Conservation (phyloP, 2,797 vertebrate genomes). For the Ctenopoma kingsleyae region DNA sequence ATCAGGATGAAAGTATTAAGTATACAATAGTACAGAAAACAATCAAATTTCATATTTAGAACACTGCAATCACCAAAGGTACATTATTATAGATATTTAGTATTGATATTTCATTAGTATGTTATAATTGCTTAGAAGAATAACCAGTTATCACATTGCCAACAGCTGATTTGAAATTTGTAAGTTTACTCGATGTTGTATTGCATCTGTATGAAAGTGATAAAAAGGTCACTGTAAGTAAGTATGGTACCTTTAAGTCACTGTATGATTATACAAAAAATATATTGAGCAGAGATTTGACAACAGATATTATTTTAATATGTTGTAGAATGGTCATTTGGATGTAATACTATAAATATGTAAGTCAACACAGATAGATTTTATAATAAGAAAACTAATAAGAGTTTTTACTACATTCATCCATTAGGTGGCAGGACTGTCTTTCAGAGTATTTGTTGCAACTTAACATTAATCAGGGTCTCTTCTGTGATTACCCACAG, state of each 20-base stretch:
- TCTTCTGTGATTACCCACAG: constrained; percentile 68
- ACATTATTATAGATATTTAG: neutral
- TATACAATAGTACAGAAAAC: neutral
- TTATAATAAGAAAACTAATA: neutral
- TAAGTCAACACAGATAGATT: neutral
- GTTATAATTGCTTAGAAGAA: neutral
- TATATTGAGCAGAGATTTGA: neutral
- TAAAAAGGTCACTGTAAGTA: neutral
- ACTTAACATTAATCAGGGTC: constrained; percentile 22
- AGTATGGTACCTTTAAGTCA: neutral
- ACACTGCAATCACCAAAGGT: neutral
- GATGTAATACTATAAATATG: too few species aligned
- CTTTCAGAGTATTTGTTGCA: constrained; percentile 32
- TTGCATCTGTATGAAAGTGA: neutral
- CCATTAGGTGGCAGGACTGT: constrained; percentile 77
- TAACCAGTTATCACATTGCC: neutral
- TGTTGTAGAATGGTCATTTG: neutral
- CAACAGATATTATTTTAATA: neutral
- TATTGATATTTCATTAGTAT: neutral
- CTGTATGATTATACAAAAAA: neutral
- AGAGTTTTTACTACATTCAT: constrained; percentile 17
- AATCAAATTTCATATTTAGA: neutral
- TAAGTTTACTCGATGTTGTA: neutral
- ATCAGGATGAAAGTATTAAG: neutral
- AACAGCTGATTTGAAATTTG: neutral